phyloP scores from a whole-genome alignment of 2,113 vertebrate species.

The Sprattus sprattus region DNA sequence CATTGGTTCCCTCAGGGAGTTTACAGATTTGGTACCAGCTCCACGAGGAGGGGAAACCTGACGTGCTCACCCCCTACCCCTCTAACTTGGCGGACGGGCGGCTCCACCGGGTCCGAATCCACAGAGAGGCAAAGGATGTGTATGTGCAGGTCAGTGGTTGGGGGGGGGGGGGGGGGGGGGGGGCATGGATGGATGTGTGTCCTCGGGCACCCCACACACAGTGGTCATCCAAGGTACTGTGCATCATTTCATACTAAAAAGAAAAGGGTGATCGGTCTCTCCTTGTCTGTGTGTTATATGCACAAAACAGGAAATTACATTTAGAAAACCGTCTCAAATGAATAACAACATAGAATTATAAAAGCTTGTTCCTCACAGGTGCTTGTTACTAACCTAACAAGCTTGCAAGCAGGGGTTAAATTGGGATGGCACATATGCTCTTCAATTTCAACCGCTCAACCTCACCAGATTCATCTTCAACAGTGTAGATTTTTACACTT shows the following conservation, averaged over 20 bases:
- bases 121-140: slow-evolving; percentile 82
- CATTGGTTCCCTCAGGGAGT: slow-evolving; percentile 74
- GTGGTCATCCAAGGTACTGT: neutral
- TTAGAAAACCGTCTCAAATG: neutral
- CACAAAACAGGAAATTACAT: neutral
- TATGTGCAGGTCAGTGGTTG: slow-evolving; percentile 79
- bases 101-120: slow-evolving; percentile 83
- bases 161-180: neutral
- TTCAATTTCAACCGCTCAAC: too few relatives aligned
- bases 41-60: slow-evolving; percentile 74
- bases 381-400: neutral
- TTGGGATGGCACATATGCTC: too few relatives aligned
- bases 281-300: neutral
- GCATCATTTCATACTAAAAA: neutral
- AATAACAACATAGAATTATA: neutral
- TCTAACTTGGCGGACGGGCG: slow-evolving; percentile 84
- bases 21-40: slow-evolving; percentile 90
- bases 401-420: neutral
- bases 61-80: slow-evolving; percentile 78
- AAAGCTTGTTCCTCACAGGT: neutral
- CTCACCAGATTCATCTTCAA: too few relatives aligned
- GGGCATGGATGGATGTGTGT: neutral
- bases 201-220: neutral
- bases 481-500: too few relatives aligned
- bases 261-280: neutral